These are phyloP conservation scores for Pseudochromis fuscus DNA, from an alignment of 2,797 vertebrate genomes.

Conservation along the genomic window DNA sequence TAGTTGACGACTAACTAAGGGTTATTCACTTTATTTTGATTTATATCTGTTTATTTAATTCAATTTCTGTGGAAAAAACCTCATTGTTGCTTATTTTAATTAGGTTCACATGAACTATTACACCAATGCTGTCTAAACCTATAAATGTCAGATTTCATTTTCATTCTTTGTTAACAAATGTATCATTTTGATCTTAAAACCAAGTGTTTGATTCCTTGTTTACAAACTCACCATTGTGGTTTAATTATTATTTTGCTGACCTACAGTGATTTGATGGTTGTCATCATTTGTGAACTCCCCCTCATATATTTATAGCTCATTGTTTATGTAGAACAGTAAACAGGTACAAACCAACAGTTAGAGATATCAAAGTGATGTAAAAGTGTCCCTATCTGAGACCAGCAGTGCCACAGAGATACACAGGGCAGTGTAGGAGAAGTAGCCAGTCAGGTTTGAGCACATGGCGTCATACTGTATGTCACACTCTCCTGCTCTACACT, in stretches of 20 bases:
- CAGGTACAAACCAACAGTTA: not conserved
- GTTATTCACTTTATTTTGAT: too few species aligned
- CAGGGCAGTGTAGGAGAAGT: not conserved
- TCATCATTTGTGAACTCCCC: not conserved
- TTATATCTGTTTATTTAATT: too few species aligned
- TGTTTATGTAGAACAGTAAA: not conserved
- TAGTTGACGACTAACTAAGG: too few species aligned
- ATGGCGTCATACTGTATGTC: conserved; percentile 6
- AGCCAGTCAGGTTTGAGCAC: conserved; percentile 20
- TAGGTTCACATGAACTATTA: not conserved
- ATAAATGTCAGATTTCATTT: too few species aligned
- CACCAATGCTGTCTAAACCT: not conserved
- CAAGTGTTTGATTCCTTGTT: not conserved
- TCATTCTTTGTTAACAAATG: too few species aligned
- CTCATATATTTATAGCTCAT: not conserved
- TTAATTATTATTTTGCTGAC: not conserved
- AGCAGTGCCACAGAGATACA: conserved; percentile 4
- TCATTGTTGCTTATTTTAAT: not conserved
- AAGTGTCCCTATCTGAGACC: conserved; percentile 24
- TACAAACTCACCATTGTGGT: not conserved
- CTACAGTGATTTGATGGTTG: not conserved
- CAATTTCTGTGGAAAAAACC: too few species aligned
- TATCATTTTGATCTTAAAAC: too few species aligned
- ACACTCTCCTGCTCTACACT: conserved; percentile 14
- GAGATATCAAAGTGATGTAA: conserved; percentile 1